A percentile compares a stretch with the other conserved stretches of the same genome.
These are phyloP conservation scores for Latheticus oryzae DNA, from an alignment of 2,888 invertebrate genomes.

Conservation along the genomic window DNA sequence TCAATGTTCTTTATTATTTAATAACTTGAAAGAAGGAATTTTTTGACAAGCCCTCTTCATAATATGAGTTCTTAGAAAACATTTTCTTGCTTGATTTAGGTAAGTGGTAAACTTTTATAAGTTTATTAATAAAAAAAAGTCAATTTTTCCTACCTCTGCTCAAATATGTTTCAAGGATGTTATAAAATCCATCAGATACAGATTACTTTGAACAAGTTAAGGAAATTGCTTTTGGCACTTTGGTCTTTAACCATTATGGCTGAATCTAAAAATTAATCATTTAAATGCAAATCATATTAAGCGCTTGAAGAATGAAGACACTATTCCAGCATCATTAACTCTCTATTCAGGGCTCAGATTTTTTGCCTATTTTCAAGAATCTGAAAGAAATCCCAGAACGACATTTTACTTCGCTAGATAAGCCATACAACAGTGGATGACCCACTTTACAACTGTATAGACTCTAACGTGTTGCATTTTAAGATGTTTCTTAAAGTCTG, in stretches of 20 bases:
- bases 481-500: neutral
- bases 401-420: conserved; percentile 14
- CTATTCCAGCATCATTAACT: conserved; percentile 22
- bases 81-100: conserved; percentile 20
- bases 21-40: conserved; percentile 32
- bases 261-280: too few relatives aligned
- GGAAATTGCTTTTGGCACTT: too few relatives aligned
- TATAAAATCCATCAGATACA: too few relatives aligned
- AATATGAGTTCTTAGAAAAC: conserved; percentile 25
- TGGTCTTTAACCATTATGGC: too few relatives aligned
- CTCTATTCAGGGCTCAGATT: too few relatives aligned
- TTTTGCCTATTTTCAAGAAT: conserved; percentile 3
- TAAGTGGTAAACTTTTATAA: conserved; percentile 17
- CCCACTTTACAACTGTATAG: neutral
- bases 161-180: too few relatives aligned
- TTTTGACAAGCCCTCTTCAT: conserved; percentile 19
- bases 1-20: conserved; percentile 38
- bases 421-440: conserved; percentile 8
- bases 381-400: conserved; percentile 13
- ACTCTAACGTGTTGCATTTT: conserved; percentile 7
- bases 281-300: conserved; percentile 24
- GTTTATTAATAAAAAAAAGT: conserved; percentile 25
- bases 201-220: too few relatives aligned
- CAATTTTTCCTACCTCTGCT: too few relatives aligned
- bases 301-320: conserved; percentile 18